Conservation (phyloP, 1,140 invertebrate genomes). For the Halyomorpha halys region DNA sequence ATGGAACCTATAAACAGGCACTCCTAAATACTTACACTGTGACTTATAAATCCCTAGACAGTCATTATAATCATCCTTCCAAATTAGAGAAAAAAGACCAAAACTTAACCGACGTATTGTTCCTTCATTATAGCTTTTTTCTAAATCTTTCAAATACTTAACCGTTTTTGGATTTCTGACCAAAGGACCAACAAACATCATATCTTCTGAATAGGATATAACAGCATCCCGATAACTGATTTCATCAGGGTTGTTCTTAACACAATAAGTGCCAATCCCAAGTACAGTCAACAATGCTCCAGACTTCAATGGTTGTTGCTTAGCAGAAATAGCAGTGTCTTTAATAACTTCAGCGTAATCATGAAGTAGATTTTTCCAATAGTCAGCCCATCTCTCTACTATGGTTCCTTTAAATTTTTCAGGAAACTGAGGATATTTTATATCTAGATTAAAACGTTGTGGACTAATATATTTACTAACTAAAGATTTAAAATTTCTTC, state of each 20-base stretch:
- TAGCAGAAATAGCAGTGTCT: constrained; percentile 45
- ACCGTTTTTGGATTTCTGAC: constrained; percentile 56
- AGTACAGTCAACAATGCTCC: constrained; percentile 39
- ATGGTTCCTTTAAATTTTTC: constrained; percentile 44
- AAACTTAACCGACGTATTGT: constrained; percentile 52
- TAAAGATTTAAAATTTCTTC: neutral
- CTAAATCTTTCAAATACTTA: constrained; percentile 50
- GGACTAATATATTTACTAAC: neutral
- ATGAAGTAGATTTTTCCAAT: constrained; percentile 48
- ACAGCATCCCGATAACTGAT: constrained; percentile 47
- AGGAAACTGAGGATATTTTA: constrained; percentile 13
- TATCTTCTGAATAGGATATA: constrained; percentile 45
- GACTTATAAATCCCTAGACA: constrained; percentile 56
- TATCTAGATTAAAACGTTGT: neutral
- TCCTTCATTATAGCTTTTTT: constrained; percentile 52
- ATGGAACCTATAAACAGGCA: constrained; percentile 46
- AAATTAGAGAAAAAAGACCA: constrained; percentile 62
- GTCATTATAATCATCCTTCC: constrained; percentile 55
- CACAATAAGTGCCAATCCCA: constrained; percentile 37
- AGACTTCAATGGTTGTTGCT: constrained; percentile 45
- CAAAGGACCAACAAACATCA: constrained; percentile 51
- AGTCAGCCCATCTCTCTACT: constrained; percentile 50
- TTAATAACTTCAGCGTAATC: constrained; percentile 50
- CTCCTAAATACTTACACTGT: constrained; percentile 58
- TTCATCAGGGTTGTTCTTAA: constrained; percentile 54